Conservation (phyloP, 2,113 vertebrate genomes). For the Gambusia holbrooki region DNA sequence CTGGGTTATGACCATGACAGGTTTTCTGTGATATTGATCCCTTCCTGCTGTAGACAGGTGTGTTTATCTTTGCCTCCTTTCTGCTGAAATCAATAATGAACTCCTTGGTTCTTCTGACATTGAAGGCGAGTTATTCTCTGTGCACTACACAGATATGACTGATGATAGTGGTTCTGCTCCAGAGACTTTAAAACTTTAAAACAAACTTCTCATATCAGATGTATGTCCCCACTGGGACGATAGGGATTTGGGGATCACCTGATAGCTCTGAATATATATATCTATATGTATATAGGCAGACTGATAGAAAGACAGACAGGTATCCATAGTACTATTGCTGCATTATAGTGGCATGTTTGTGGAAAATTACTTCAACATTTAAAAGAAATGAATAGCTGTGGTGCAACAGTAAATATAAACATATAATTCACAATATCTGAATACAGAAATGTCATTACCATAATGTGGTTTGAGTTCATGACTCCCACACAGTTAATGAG, state of each 20-base stretch:
- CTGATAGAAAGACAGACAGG: no score
- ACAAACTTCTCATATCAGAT: background rate
- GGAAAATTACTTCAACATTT: constrained; percentile 63
- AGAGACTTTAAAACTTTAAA: background rate
- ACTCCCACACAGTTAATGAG: background rate
- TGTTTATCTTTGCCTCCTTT: background rate
- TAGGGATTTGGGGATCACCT: no score
- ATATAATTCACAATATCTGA: background rate
- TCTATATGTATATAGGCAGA: no score
- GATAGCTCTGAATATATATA: no score
- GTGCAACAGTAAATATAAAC: constrained; percentile 19
- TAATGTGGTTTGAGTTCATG: constrained; percentile 5
- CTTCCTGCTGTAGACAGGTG: background rate
- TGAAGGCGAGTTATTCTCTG: background rate
- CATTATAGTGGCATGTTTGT: constrained; percentile 38
- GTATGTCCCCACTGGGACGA: background rate
- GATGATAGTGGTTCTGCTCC: background rate
- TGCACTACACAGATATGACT: background rate
- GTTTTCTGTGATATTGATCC: background rate
- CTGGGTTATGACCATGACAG: background rate
- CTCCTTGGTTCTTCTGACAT: background rate
- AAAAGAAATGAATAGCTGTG: constrained; percentile 8
- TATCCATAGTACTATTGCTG: background rate
- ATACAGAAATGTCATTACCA: background rate
- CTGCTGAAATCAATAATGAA: background rate